Base-by-base conservation (phyloP, 2,888 invertebrate genomes). In the Scaptomyza polygonia region DNA sequence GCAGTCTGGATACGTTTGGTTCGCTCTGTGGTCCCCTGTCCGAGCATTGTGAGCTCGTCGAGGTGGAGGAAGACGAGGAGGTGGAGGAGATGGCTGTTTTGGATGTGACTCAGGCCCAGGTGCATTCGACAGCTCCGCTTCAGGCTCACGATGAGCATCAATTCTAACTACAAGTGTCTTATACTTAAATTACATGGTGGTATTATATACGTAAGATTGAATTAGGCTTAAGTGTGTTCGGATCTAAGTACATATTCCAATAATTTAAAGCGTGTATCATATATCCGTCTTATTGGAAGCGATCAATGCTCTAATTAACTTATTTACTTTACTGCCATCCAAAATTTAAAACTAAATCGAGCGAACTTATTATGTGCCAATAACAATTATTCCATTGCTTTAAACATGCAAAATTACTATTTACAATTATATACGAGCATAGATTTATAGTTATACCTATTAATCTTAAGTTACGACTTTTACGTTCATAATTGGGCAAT, bases 1-100 rank as follows among this genome's bases (percentile, higher is more conserved):
- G 86, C 18, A 89, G 89, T 36, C 57, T 90, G 14, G 89, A 89
- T 21, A 89, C 89, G 5, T 87, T 89, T 21, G 89, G 87, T 3
- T 88, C 88, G 3, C 84, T 88, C 9, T 83, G 86, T 39, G 86
- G 77, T 30, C 74, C 80, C 0, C 43, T 89, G 1, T 69, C 68
- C 5, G 79, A 69, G n/a, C 75, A 77, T 14, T 39, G 55, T 5
- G 78, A 77, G 18, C 51, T 36, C 11, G 66, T 65, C n/a, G 62
- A 34, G n/a, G 63, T 58, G 21, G 55, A n/a, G 16, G 67, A 58
- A 30, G 49, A 34, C 11, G 61, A 51, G 30, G 45, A 43, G 25
- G 66, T 47, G 14, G 53, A 54, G 11, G 54, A 32, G 6, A 12
- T 67, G 14, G 32, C 49, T n/a, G 55, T 61, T n/a, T 16, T 59